Evolutionary conservation across 2,888 invertebrate species (phyloP).

Genomic region (Salpingus planirostris): DNA sequence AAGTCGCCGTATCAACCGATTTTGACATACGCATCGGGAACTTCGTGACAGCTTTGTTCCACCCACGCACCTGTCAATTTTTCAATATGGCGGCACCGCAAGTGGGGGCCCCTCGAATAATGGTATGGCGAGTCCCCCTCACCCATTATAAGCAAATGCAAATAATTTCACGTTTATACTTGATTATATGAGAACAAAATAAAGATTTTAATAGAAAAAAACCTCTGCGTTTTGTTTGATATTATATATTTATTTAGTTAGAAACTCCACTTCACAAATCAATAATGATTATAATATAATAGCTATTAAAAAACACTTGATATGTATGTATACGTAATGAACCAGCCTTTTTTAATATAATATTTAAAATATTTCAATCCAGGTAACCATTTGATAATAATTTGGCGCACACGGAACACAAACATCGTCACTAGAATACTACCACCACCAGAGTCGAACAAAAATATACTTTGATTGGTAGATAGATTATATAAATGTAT

Average conservation of each 20-base stretch:
- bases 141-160: too few relatives aligned
- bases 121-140: too few relatives aligned
- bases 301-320: constrained; percentile 30
- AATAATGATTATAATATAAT: constrained; percentile 20
- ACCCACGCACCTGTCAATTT: too few relatives aligned
- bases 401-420: constrained; percentile 35
- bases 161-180: too few relatives aligned
- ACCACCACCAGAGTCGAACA: constrained; percentile 40
- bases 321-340: constrained; percentile 37
- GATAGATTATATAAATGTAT: too few relatives aligned
- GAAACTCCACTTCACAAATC: constrained; percentile 38
- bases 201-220: too few relatives aligned
- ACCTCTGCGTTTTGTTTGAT: constrained; percentile 3
- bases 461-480: constrained; percentile 40
- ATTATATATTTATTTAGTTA: constrained; percentile 34
- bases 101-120: too few relatives aligned
- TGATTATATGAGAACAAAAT: too few relatives aligned
- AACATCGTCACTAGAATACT: constrained; percentile 34
- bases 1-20: too few relatives aligned
- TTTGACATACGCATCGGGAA: too few relatives aligned
- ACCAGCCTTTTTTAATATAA: constrained; percentile 35
- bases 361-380: constrained; percentile 27
- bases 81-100: too few relatives aligned
- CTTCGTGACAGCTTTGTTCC: too few relatives aligned
- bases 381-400: constrained; percentile 26